A percentile compares a stretch with the other conserved stretches of the same genome.
Conservation (phyloP, 2,888 invertebrate species). For the Phlogophora meticulosa region DNA sequence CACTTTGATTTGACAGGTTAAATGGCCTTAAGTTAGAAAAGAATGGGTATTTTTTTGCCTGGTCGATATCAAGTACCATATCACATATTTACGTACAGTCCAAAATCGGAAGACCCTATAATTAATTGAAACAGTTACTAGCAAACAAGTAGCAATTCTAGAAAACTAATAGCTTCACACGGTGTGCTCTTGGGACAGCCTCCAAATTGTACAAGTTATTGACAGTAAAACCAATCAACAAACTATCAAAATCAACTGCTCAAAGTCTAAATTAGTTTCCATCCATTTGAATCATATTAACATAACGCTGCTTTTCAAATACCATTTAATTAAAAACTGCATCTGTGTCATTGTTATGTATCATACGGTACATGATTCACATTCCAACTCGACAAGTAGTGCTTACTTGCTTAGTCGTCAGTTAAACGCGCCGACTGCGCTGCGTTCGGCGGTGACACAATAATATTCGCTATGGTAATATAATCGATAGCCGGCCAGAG, state of each 20-base stretch:
- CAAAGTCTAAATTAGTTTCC: constrained; percentile 5
- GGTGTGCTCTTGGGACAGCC: constrained; percentile 11
- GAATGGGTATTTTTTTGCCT: background rate
- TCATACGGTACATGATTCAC: constrained; percentile 37
- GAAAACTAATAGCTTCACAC: constrained; percentile 31
- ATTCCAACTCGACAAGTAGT: constrained; percentile 46
- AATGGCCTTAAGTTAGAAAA: no score
- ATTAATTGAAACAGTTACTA: constrained; percentile 13
- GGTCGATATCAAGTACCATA: background rate
- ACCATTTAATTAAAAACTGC: constrained; percentile 16
- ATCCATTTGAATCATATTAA: background rate
- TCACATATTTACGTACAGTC: background rate
- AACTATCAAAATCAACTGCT: background rate
- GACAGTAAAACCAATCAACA: constrained; percentile 4
- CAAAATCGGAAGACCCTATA: background rate
- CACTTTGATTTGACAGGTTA: no score
- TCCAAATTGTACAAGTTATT: constrained; percentile 24
- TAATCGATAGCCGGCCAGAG: constrained; percentile 64
- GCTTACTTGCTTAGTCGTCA: constrained; percentile 46
- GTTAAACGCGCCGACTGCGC: constrained; percentile 28
- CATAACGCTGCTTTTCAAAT: background rate
- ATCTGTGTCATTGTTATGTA: constrained; percentile 19
- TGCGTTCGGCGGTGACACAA: constrained; percentile 58
- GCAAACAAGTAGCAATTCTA: constrained; percentile 10
- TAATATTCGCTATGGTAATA: constrained; percentile 66